phyloP scores from a whole-genome alignment of 2,113 vertebrate species.

The Pelmatolapia mariae region DNA sequence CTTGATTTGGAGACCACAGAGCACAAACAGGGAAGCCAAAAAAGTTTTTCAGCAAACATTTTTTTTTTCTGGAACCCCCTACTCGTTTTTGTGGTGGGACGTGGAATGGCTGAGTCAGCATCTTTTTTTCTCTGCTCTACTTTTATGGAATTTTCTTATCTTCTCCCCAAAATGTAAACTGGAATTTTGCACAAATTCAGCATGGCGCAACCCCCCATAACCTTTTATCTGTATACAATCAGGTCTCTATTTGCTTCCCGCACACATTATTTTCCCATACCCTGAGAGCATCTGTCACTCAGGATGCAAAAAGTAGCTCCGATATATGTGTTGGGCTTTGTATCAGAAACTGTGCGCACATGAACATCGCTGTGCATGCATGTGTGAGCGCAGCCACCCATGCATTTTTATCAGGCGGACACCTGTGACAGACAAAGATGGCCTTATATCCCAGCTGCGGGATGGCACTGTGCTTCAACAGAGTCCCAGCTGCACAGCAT shows the following conservation, averaged over 20 bases:
- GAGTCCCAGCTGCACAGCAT: constrained; percentile 57
- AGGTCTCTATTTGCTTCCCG: neutral
- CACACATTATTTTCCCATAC: neutral
- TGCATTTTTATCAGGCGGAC: constrained; percentile 31
- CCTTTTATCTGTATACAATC: neutral
- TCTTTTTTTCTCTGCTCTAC: neutral
- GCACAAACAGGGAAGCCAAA: constrained; percentile 55
- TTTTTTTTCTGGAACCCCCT: constrained; percentile 6
- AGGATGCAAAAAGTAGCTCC: fast-evolving
- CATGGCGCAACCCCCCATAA: too few relatives aligned
- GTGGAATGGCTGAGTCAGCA: constrained; percentile 30
- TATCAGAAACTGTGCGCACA: neutral
- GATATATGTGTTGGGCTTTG: neutral
- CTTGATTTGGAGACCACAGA: constrained; percentile 51
- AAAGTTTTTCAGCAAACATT: constrained; percentile 52
- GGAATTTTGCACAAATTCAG: neutral
- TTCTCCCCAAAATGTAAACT: neutral
- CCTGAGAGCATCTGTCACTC: neutral
- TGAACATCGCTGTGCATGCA: neutral
- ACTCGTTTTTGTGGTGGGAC: neutral
- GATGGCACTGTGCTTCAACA: constrained; percentile 43
- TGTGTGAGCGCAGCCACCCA: neutral
- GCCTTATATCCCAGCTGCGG: constrained; percentile 51
- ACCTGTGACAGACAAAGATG: constrained; percentile 75
- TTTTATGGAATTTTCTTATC: neutral